Evolutionary conservation across 2,797 vertebrate species (phyloP).

Genomic region (Lagorchestes hirsutus): DNA sequence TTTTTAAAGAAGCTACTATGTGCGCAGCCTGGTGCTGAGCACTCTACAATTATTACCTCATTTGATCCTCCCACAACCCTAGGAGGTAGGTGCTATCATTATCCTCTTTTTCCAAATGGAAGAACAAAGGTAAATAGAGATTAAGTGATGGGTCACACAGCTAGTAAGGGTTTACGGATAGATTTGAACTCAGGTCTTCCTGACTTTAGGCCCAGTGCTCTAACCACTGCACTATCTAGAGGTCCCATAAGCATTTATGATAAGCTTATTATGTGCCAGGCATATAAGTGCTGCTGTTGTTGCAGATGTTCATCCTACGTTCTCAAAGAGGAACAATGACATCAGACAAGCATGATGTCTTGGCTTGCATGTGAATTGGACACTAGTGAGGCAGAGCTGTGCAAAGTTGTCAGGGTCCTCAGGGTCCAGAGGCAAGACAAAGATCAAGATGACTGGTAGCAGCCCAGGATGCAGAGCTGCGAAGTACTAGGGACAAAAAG

Average conservation of each 20-base stretch:
- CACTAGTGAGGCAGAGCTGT: neutral
- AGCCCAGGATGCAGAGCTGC: neutral
- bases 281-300: too few species aligned
- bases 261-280: neutral
- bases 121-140: slow-evolving; percentile 6
- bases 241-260: neutral
- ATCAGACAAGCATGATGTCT: neutral
- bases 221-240: neutral
- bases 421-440: neutral
- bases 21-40: too few species aligned
- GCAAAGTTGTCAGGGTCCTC: neutral
- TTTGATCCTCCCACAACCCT: neutral
- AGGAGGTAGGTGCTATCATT: neutral
- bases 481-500: neutral
- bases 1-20: neutral
- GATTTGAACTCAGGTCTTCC: neutral
- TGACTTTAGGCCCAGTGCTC: neutral
- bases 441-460: neutral
- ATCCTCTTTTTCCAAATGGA: slow-evolving; percentile 47
- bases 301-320: neutral
- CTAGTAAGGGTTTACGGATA: neutral
- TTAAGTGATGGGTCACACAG: neutral
- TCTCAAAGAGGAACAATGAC: neutral
- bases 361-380: neutral
- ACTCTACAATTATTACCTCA: neutral